Conservation (phyloP, 2,113 vertebrate species). For the Platichthys flesus region DNA sequence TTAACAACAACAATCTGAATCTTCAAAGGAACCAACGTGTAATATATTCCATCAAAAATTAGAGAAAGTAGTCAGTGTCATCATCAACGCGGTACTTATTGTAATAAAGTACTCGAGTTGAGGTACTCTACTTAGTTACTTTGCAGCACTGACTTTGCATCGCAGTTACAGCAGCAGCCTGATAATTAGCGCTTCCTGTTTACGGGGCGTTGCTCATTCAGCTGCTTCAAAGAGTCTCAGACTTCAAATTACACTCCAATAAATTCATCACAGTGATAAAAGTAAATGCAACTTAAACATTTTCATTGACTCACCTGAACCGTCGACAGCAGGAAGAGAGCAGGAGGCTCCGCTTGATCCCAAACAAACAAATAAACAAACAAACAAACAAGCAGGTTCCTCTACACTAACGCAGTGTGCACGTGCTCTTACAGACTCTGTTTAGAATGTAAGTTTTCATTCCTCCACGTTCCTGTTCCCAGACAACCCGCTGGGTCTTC, state of each 20-base stretch:
- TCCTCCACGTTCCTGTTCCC: slow-evolving; percentile 5
- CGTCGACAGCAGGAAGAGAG: neutral
- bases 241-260: neutral
- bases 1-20: neutral
- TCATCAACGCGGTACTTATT: no score
- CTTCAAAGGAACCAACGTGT: neutral
- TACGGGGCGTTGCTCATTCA: slow-evolving; percentile 31
- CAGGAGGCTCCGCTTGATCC: neutral
- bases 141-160: neutral
- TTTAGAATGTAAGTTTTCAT: neutral
- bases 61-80: no score
- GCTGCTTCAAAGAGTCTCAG: neutral
- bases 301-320: neutral
- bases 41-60: neutral
- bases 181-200: slow-evolving; percentile 48
- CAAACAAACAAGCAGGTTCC: no score
- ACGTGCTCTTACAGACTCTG: no score
- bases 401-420: neutral
- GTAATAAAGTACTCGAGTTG: neutral
- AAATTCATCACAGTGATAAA: neutral
- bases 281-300: neutral
- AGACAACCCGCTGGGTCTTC: no score
- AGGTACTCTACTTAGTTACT: neutral
- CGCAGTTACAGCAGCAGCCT: neutral
- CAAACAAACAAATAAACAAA: neutral